Evolutionary conservation across 2,797 vertebrate genomes (phyloP).

Genomic region (Chromobotia macracanthus): DNA sequence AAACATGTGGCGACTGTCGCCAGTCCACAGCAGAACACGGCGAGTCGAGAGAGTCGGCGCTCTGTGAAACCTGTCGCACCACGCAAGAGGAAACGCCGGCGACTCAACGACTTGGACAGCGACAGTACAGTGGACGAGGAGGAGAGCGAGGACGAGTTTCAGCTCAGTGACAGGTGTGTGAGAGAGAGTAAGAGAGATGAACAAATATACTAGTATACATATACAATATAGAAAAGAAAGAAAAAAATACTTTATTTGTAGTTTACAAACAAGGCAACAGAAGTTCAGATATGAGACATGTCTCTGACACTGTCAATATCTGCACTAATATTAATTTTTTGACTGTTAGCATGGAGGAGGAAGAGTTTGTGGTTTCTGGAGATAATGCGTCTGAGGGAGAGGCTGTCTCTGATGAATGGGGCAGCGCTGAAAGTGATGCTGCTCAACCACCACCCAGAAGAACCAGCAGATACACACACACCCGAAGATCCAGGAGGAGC

Average conservation of each 20-base stretch:
- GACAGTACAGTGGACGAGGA: conserved; percentile 92
- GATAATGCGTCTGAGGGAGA: conserved; percentile 69
- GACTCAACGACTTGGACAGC: conserved; percentile 94
- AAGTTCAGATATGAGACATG: no score
- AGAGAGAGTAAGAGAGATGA: neutral
- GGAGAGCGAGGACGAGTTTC: conserved; percentile 96
- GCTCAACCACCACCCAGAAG: conserved; percentile 74
- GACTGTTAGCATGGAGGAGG: conserved; percentile 81
- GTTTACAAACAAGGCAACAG: no score
- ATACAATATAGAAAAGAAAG: no score
- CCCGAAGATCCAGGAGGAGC: conserved; percentile 52
- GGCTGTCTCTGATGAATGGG: conserved; percentile 66
- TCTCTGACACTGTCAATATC: no score
- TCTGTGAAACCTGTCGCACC: conserved; percentile 76
- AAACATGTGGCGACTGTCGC: conserved; percentile 84
- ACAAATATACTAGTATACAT: neutral
- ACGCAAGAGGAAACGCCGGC: conserved; percentile 85
- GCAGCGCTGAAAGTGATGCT: conserved; percentile 78
- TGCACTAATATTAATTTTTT: neutral
- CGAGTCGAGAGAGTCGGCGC: conserved; percentile 83
- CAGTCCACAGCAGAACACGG: conserved; percentile 81
- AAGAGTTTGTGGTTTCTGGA: conserved; percentile 86
- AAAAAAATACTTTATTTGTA: no score
- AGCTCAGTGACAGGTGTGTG: conserved; percentile 90
- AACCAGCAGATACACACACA: conserved; percentile 65